Evolutionary conservation across 2,113 vertebrate genomes (phyloP).

Genomic region (Hippocampus barbouri): DNA sequence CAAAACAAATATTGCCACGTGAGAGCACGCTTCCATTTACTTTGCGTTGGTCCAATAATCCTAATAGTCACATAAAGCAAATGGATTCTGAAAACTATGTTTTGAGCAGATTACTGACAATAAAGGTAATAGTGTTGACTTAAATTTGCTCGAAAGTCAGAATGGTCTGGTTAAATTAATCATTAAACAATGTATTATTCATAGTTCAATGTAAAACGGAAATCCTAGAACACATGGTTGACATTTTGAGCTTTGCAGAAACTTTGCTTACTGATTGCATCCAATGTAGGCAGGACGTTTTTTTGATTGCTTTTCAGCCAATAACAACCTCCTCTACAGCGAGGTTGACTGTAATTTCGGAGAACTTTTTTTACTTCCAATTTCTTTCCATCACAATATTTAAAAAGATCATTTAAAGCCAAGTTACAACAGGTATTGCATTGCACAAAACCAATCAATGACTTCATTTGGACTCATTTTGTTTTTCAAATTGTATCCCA

Average conservation of each 20-base stretch:
- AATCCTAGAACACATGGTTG: neutral
- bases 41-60: neutral
- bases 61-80: neutral
- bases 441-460: slow-evolving; percentile 18
- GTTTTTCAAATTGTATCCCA: slow-evolving; percentile 10
- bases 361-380: neutral
- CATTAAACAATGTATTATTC: neutral
- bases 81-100: neutral
- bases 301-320: neutral
- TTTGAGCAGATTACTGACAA: neutral
- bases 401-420: neutral
- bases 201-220: neutral
- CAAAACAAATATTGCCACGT: neutral
- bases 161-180: neutral
- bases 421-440: neutral
- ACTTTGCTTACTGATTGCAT: neutral
- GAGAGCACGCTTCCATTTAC: neutral
- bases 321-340: neutral
- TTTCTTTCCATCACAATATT: neutral
- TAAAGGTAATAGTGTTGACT: neutral
- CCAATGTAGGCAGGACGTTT: neutral
- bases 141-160: neutral
- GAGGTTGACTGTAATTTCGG: neutral
- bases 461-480: slow-evolving; percentile 1
- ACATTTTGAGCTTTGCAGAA: neutral